These are phyloP conservation scores for Lagorchestes hirsutus DNA, from an alignment of 2,797 vertebrate genomes.

Conservation along the genomic window DNA sequence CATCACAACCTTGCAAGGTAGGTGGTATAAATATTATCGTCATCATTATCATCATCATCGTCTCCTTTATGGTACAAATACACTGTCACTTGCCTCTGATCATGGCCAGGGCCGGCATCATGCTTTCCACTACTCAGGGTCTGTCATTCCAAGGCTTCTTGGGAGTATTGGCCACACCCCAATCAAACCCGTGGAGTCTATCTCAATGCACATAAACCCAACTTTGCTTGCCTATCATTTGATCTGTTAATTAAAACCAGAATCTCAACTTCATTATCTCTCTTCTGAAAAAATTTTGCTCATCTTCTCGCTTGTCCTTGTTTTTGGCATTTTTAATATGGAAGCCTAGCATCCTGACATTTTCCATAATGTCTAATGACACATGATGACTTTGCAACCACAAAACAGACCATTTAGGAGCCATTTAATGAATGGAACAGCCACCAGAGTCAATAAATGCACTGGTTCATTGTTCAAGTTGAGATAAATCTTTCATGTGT, in stretches of 20 bases:
- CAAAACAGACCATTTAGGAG: constrained; percentile 78
- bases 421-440: constrained; percentile 82
- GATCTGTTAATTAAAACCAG: constrained; percentile 64
- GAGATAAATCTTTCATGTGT: constrained; percentile 72
- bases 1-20: neutral
- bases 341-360: constrained; percentile 82
- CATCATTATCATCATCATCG: too few relatives aligned
- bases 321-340: constrained; percentile 82
- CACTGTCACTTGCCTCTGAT: neutral
- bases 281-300: constrained; percentile 65
- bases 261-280: constrained; percentile 56
- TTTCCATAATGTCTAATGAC: constrained; percentile 83
- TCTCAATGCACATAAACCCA: neutral
- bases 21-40: neutral
- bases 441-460: constrained; percentile 81
- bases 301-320: constrained; percentile 71
- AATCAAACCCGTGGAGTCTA: neutral
- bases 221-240: constrained; percentile 47
- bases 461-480: constrained; percentile 70
- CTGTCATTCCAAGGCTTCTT: constrained; percentile 5
- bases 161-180: constrained; percentile 4
- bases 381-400: constrained; percentile 82
- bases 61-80: neutral
- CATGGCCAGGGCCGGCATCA: neutral
- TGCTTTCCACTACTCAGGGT: neutral